Evolutionary conservation across 2,797 vertebrate species (phyloP).

Genomic region (Apogon talboti): DNA sequence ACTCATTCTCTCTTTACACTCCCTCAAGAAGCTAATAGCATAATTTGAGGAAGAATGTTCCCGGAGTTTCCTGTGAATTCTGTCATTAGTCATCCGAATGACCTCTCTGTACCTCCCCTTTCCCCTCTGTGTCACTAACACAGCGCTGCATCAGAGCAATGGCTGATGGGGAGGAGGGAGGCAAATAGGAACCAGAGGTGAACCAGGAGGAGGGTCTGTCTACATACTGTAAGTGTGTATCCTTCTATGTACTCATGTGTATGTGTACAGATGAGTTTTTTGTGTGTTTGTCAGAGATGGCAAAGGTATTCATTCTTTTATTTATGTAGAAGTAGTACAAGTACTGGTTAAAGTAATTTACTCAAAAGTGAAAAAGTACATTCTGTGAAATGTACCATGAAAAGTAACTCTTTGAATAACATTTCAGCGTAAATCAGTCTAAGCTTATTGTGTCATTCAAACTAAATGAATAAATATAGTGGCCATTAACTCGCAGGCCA

Average conservation of each 20-base stretch:
- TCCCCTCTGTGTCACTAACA: slow-evolving; percentile 64
- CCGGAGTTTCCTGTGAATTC: slow-evolving; percentile 96
- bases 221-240: not conserved
- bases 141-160: slow-evolving; percentile 81
- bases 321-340: no score
- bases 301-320: no score
- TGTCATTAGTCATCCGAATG: slow-evolving; percentile 93
- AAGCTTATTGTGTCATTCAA: no score
- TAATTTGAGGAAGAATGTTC: slow-evolving; percentile 98
- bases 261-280: not conserved
- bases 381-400: no score
- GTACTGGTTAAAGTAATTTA: no score
- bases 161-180: slow-evolving; percentile 84
- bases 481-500: no score
- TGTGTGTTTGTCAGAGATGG: not conserved
- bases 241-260: not conserved
- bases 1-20: slow-evolving; percentile 69
- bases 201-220: slow-evolving; percentile 22
- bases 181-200: slow-evolving; percentile 86
- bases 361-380: no score
- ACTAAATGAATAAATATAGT: no score
- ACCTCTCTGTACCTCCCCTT: slow-evolving; percentile 86
- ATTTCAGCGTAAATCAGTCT: no score
- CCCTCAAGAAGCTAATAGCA: slow-evolving; percentile 91
- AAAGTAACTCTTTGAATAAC: no score